Evolutionary conservation across 2,888 invertebrate genomes (phyloP), one percentile per base, ranked within the genome.

Genomic region (Abscondita cerata): DNA sequence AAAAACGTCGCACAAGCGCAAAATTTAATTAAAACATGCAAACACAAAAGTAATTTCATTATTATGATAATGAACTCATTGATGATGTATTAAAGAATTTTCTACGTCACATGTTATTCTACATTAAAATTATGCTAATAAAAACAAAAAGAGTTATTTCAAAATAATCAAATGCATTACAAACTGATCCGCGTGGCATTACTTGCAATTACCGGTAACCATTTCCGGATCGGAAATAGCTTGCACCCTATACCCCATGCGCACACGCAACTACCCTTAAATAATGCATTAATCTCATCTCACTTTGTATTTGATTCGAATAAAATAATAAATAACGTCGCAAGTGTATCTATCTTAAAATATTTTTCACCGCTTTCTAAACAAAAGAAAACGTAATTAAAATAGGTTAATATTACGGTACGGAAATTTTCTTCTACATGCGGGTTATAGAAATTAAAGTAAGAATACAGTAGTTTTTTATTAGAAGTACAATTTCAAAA

Each of bases 181-280:
- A 66, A 69, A 71, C 70, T 71, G 75, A 67, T 74, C 74, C 73
- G 75, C 78, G 72, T 76, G 76, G 76, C 75, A 76, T 79, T 78
- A 78, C 73, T 77, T 76, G 78, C 79, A 80, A 80, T 80, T 80
- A 80, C 79, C 79, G 79, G 79, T 74, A 73, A 72, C 75, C 76
- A 79, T 77, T 74, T 80, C 80, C 80, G 77, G 71, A 67, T 65
- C 77, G 80, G 80, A 80, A 80, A 78, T 79, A 78, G 76, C 75
- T 72, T 67, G 72, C 75, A 71, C 75, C 69, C 67, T 61, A 62
- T 60, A 57, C 64, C 71, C 76, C 59, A 64, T 62, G 73, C 75
- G 73, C 74, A 72, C 73, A 71, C 74, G 68, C 75, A 69, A 73
- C 70, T 69, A 68, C 69, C 70, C 62, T 44, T 63, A 51, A 57